These are phyloP conservation scores for Chironomus tentans DNA, from an alignment of 2,888 invertebrate genomes.

Conservation along the genomic window DNA sequence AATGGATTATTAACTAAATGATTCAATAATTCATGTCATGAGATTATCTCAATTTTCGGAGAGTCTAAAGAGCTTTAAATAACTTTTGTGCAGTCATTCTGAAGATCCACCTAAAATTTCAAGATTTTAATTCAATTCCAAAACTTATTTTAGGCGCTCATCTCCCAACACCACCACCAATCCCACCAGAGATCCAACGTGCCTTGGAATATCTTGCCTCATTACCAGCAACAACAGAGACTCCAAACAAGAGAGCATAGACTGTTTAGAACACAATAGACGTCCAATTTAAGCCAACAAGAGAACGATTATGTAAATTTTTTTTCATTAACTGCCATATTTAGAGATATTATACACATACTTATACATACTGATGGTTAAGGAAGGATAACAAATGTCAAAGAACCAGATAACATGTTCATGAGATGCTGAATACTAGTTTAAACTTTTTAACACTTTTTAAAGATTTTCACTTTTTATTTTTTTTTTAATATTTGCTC, in stretches of 20 bases:
- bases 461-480: background rate
- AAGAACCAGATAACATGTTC: conserved; percentile 1
- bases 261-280: background rate
- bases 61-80: too few relatives aligned
- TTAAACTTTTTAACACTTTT: background rate
- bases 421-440: background rate
- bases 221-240: conserved; percentile 44
- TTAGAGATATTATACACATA: too few relatives aligned
- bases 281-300: background rate
- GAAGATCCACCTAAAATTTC: background rate
- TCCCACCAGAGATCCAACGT: conserved; percentile 43
- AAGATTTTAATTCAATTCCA: background rate
- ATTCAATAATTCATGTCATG: too few relatives aligned
- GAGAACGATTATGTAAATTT: background rate
- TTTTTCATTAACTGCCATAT: background rate
- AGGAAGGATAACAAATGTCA: background rate
- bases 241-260: conserved; percentile 11
- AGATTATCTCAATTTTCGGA: too few relatives aligned
- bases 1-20: too few relatives aligned
- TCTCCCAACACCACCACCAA: conserved; percentile 53
- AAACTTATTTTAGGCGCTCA: conserved; percentile 42
- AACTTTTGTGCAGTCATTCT: conserved; percentile 40
- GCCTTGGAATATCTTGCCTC: conserved; percentile 57
- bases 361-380: background rate
- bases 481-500: background rate